A percentile compares a stretch with the other conserved stretches of the same genome.
phyloP scores from a whole-genome alignment of 1,140 invertebrate species.

The Sycophila sp. region DNA sequence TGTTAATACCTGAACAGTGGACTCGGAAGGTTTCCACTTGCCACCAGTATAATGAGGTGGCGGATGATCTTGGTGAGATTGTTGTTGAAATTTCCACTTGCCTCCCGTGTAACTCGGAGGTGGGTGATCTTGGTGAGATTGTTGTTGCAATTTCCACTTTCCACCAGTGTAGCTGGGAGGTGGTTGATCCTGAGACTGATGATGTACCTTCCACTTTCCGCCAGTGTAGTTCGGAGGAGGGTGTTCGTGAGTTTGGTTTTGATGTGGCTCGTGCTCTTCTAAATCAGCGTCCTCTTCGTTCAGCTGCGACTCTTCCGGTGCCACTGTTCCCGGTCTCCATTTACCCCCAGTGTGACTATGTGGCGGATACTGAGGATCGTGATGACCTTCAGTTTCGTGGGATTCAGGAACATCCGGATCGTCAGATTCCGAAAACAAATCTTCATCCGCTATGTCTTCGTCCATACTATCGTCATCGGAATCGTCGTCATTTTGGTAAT shows the following conservation, averaged over 20 bases:
- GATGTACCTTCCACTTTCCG: slow-evolving; percentile 48
- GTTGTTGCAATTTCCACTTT: slow-evolving; percentile 71
- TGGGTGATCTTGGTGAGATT: slow-evolving; percentile 34
- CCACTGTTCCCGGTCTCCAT: slow-evolving; percentile 71
- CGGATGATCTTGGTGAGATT: slow-evolving; percentile 71
- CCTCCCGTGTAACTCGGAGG: slow-evolving; percentile 65
- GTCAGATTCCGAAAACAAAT: slow-evolving; percentile 59
- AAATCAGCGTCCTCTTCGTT: slow-evolving; percentile 41
- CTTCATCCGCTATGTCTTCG: slow-evolving; percentile 55
- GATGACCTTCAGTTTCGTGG: slow-evolving; percentile 50
- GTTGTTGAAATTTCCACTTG: slow-evolving; percentile 72
- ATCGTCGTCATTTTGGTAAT: slow-evolving; percentile 66
- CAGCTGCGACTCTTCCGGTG: slow-evolving; percentile 43
- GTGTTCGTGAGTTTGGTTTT: too few species aligned
- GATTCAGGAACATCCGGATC: slow-evolving; percentile 7
- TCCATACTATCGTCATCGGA: slow-evolving; percentile 66
- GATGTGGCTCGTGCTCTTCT: slow-evolving; percentile 55
- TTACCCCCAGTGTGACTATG: slow-evolving; percentile 70
- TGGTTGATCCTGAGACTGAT: slow-evolving; percentile 71
- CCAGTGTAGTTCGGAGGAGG: slow-evolving; percentile 49
- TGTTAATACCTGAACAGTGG: slow-evolving; percentile 40
- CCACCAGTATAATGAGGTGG: slow-evolving; percentile 63
- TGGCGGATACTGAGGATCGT: slow-evolving; percentile 54
- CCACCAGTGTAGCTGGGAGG: slow-evolving; percentile 70
- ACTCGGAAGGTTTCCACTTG: slow-evolving; percentile 51